Evolutionary conservation across 2,888 invertebrate species (phyloP).

Genomic region (Auanema freiburgensis): DNA sequence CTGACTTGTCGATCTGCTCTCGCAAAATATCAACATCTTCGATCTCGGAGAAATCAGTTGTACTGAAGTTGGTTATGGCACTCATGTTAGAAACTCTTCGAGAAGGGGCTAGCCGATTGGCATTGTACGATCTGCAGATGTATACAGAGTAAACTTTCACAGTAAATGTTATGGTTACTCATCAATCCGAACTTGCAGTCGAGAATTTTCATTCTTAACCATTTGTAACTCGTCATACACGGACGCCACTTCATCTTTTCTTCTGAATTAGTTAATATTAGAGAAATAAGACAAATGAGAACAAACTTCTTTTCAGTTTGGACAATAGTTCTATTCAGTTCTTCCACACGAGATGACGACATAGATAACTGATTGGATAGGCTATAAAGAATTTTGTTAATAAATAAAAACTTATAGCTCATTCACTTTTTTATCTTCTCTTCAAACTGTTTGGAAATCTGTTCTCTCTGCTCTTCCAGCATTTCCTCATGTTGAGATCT

Average conservation of each 20-base stretch:
- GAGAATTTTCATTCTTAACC: constrained; percentile 12
- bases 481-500: constrained; percentile 25
- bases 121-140: constrained; percentile 16
- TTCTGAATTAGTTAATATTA: constrained; percentile 10
- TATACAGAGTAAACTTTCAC: too few species aligned
- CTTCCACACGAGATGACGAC: constrained; percentile 10
- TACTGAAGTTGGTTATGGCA: constrained; percentile 37
- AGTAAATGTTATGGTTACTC: constrained; percentile 9
- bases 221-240: constrained; percentile 16
- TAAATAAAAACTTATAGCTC: not conserved
- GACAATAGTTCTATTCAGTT: constrained; percentile 12
- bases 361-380: constrained; percentile 3
- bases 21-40: constrained; percentile 34
- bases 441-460: constrained; percentile 28
- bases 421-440: constrained; percentile 27
- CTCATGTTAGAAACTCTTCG: constrained; percentile 41
- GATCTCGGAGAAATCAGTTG: constrained; percentile 37
- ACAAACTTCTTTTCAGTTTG: constrained; percentile 16
- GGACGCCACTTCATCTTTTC: constrained; percentile 15
- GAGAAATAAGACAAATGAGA: not conserved
- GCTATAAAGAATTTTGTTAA: not conserved
- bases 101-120: constrained; percentile 23
- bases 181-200: constrained; percentile 21
- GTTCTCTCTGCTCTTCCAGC: constrained; percentile 23
- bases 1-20: constrained; percentile 40